Evolutionary conservation across 1,140 invertebrate species (phyloP).

Genomic region (Drosophila willistoni): DNA sequence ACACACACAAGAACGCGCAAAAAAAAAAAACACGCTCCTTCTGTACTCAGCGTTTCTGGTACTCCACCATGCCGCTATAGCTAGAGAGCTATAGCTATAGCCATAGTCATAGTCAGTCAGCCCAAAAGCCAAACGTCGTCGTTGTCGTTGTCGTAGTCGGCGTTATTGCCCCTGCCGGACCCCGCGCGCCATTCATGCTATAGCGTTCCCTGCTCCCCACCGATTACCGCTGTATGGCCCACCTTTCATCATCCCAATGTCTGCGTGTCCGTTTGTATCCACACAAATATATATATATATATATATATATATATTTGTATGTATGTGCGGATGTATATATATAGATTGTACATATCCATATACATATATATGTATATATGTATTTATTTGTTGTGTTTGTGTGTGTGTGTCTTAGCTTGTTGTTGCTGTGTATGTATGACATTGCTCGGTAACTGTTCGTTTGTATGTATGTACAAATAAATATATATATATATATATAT

Average conservation of each 20-base stretch:
- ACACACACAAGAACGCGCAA: conserved; percentile 45
- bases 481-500: conserved; percentile 31
- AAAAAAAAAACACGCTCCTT: conserved; percentile 76
- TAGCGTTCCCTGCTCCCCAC: conserved; percentile 23
- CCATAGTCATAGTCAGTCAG: conserved; percentile 47
- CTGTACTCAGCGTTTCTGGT: conserved; percentile 61
- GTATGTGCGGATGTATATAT: conserved; percentile 56
- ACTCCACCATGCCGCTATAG: conserved; percentile 64
- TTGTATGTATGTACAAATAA: conserved; percentile 26
- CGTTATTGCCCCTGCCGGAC: conserved; percentile 46
- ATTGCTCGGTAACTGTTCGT: conserved; percentile 76
- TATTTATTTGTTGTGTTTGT: conserved; percentile 34
- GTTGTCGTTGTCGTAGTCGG: conserved; percentile 58
- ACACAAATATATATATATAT: conserved; percentile 36
- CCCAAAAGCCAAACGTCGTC: conserved; percentile 71
- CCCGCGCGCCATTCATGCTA: conserved; percentile 25
- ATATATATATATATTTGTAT: conserved; percentile 29
- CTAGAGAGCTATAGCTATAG: conserved; percentile 21
- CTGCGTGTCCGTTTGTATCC: conserved; percentile 63
- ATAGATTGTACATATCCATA: conserved; percentile 47
- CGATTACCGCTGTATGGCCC: conserved; percentile 29
- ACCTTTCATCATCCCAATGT: conserved; percentile 50
- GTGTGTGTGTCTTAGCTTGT: conserved; percentile 31
- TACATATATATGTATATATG: conserved; percentile 44
- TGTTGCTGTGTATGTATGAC: conserved; percentile 59